Evolutionary conservation across 1,140 invertebrate species (phyloP), one percentile per base, ranked within the genome.

Genomic region (Pogonus chalceus): DNA sequence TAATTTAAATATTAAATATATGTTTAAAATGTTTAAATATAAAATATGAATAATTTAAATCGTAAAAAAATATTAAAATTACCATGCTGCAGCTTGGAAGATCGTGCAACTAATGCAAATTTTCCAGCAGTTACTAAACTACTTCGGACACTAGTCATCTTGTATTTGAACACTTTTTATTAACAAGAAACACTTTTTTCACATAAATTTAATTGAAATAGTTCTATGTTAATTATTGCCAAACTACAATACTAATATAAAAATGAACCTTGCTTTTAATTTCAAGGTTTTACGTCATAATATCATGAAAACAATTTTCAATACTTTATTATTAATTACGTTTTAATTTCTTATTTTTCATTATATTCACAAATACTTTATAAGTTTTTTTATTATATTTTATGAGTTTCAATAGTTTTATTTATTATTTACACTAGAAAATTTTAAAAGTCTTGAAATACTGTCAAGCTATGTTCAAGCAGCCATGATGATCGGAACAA

Each of bases 101-200:
- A 59, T 37, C 65, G 57, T 35, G 63, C 57, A 23, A 57, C 64
- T 46, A 61, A 54, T 23, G 64, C 65, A 54, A 66, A 60, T 59
- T 66, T 68, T 35, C 65, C 66, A 48, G 62, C 66, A 39, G 61
- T 62, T 2, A 59, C 56, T 21, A 68, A 54, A 53, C 62, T 63
- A 57, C 66, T 66, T 49, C 66, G 58, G 20, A 68, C 66, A 61
- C 62, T 65, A 23, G 61, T 61, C 66, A 68, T 68, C 22, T 54
- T 62, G 37, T n/a, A 10, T 39, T 37, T 35, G 23, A 20, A 26
- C 35, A 53, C 51, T 43, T 31, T 23, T 54, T 24, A 48, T 9
- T 35, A 31, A n/a, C 18, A n/a, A n/a, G 18, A 12, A 4, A 10
- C 18, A 43, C 18, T 43, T 7, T 12, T 43, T 12, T 4, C 37